Percentiles rank a stretch among this genome's conserved stretches.
These are phyloP conservation scores for Nycticryphes semicollaris DNA, from an alignment of 2,113 vertebrate genomes.

Conservation along the genomic window DNA sequence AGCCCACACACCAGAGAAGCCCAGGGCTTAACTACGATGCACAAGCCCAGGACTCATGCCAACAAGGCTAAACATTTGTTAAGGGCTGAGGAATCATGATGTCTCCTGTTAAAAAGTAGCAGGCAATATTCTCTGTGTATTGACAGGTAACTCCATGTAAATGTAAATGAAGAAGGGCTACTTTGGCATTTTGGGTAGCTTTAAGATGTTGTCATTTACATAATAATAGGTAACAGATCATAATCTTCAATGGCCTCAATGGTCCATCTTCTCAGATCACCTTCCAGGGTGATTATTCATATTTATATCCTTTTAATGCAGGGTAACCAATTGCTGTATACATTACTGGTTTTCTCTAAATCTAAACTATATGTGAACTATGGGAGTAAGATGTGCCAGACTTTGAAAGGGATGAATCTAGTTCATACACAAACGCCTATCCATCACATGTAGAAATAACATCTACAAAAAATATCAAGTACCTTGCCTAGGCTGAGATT, in stretches of 20 bases:
- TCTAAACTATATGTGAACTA: not conserved
- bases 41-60: not conserved
- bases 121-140: not conserved
- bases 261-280: not conserved
- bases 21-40: not conserved
- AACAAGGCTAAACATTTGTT: not conserved
- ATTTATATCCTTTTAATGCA: not conserved
- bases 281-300: not conserved
- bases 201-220: not conserved
- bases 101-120: not conserved
- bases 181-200: not conserved
- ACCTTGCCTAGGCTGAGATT: not conserved
- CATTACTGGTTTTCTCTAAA: not conserved
- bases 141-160: not conserved
- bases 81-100: not conserved
- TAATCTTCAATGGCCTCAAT: not conserved
- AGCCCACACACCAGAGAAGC: not conserved
- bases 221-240: not conserved
- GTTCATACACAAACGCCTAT: not conserved
- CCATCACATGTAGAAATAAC: not conserved
- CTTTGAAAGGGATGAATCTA: not conserved
- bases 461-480: not conserved
- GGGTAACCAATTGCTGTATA: not conserved
- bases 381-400: not conserved
- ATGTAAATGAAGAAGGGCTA: not conserved